A percentile compares a stretch with the other conserved stretches of the same genome.
These are phyloP conservation scores for Synergus itoensis DNA, from an alignment of 2,888 invertebrate species.

Conservation along the genomic window DNA sequence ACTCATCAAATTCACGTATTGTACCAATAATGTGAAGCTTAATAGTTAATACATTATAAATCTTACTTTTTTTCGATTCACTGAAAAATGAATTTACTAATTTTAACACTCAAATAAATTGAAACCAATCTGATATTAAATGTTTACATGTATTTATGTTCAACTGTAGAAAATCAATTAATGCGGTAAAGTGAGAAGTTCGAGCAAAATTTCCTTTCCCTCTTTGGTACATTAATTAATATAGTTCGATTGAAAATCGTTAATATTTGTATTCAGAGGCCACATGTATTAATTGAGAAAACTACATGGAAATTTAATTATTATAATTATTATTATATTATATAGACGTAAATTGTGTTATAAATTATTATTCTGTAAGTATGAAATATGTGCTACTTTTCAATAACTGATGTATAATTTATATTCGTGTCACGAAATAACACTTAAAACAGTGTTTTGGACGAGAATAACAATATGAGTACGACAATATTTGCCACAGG, in stretches of 20 bases:
- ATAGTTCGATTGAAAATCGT: not conserved
- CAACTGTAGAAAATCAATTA: not conserved
- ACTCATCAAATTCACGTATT: too few relatives aligned
- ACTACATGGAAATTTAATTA: not conserved
- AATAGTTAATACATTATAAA: too few relatives aligned
- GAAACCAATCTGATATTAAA: too few relatives aligned
- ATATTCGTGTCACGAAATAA: not conserved
- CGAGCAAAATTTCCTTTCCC: not conserved
- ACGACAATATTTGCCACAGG: not conserved
- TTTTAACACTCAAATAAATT: not conserved
- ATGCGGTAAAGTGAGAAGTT: too few relatives aligned
- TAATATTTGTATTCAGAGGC: not conserved
- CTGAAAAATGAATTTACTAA: not conserved
- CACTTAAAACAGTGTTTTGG: not conserved
- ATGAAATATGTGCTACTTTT: not conserved
- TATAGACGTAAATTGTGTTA: not conserved
- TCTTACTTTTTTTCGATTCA: too few relatives aligned
- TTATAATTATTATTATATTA: too few relatives aligned
- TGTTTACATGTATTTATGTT: too few relatives aligned
- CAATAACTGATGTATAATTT: not conserved
- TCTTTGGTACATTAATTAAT: not conserved
- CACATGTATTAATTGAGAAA: not conserved
- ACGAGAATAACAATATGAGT: not conserved
- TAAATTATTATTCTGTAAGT: not conserved
- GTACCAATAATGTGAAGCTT: too few relatives aligned